These are phyloP conservation scores for Cephalopachus bancanus DNA, from an alignment of 2,797 vertebrate genomes.

Conservation along the genomic window DNA sequence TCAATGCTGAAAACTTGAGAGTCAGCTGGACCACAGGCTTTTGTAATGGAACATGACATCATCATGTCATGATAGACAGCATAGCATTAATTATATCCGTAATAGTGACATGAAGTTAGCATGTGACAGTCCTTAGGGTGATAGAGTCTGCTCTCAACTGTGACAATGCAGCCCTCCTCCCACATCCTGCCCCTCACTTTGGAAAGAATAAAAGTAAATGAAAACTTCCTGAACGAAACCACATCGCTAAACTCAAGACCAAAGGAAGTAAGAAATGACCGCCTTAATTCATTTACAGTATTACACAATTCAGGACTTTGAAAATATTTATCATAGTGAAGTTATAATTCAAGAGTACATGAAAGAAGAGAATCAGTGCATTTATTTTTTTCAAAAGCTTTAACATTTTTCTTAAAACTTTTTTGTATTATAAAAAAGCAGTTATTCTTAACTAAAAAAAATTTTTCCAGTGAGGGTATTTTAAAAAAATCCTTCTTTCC, in stretches of 20 bases:
- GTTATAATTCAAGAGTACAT: not conserved
- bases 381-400: not conserved
- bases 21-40: not conserved
- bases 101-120: not conserved
- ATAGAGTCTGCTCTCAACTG: not conserved
- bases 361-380: not conserved
- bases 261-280: not conserved
- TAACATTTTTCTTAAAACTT: not conserved
- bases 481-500: not conserved
- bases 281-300: not conserved
- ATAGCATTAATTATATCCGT: not conserved
- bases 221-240: not conserved
- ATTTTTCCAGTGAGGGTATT: not conserved
- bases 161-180: not conserved
- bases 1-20: not conserved
- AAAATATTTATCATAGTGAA: slow-evolving; percentile 51
- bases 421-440: not conserved
- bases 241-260: not conserved
- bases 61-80: not conserved
- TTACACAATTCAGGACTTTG: not conserved
- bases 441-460: not conserved
- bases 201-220: not conserved
- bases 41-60: not conserved
- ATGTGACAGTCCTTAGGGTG: not conserved
- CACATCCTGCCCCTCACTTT: not conserved